These are phyloP conservation scores for Cassiopea andromeda DNA, from an alignment of 30 jellyfish, hydroid and myxozoan genomes.

Conservation along the genomic window DNA sequence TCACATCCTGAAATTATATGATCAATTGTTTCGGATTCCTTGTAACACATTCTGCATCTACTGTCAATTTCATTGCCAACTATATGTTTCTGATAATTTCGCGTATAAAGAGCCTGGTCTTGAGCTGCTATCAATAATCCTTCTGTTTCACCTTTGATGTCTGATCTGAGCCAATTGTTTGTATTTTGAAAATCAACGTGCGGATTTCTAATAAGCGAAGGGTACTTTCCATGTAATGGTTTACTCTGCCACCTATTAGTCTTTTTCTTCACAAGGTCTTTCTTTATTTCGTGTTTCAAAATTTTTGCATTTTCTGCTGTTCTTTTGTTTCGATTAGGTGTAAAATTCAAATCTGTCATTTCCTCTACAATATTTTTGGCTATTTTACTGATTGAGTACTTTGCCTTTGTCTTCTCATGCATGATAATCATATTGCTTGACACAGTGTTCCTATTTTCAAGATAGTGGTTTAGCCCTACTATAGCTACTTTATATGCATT, in stretches of 20 bases:
- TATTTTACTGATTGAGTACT: too few species aligned
- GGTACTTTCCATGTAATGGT: background rate
- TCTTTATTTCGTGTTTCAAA: background rate
- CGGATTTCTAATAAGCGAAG: background rate
- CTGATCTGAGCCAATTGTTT: background rate
- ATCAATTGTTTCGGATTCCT: background rate
- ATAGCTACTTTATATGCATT: background rate
- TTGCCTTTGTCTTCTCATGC: too few species aligned
- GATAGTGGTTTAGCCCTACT: background rate
- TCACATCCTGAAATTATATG: background rate
- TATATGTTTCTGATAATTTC: background rate
- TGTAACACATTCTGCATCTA: background rate
- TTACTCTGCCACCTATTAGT: background rate
- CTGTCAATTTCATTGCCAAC: background rate
- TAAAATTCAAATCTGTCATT: too few species aligned
- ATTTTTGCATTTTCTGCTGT: background rate
- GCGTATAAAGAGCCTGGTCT: background rate
- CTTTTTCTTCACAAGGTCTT: background rate
- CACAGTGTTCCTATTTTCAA: background rate
- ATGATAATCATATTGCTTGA: too few species aligned
- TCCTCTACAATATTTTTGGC: too few species aligned
- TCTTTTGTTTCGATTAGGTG: too few species aligned
- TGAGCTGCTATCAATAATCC: background rate
- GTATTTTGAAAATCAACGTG: background rate
- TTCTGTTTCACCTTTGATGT: background rate